phyloP scores from a whole-genome alignment of 1,140 invertebrate species.

The Zeugodacus cucurbitae region DNA sequence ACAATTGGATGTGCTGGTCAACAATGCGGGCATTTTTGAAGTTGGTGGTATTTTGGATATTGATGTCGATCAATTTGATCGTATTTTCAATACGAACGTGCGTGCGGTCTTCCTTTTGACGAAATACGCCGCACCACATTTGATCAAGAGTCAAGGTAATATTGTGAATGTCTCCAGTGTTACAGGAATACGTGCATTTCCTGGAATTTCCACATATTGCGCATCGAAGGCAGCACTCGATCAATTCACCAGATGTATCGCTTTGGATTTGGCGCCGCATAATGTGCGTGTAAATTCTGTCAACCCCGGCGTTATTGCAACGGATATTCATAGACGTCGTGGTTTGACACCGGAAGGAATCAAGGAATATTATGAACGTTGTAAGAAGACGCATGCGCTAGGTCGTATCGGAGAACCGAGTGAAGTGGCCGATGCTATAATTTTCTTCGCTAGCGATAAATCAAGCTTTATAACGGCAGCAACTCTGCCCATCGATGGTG shows the following conservation, averaged over 20 bases:
- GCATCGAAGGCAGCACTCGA: slow-evolving; percentile 86
- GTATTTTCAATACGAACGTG: slow-evolving; percentile 79
- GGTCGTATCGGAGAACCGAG: slow-evolving; percentile 74
- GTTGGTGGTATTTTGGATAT: slow-evolving; percentile 79
- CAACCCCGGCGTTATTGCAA: slow-evolving; percentile 80
- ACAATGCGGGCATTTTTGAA: slow-evolving; percentile 82
- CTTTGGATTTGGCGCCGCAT: slow-evolving; percentile 73
- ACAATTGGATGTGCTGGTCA: slow-evolving; percentile 77
- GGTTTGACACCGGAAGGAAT: slow-evolving; percentile 79
- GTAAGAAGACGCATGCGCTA: slow-evolving; percentile 80
- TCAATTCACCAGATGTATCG: slow-evolving; percentile 80
- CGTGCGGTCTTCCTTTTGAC: slow-evolving; percentile 80
- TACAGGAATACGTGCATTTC: slow-evolving; percentile 74
- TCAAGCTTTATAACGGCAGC: slow-evolving; percentile 85
- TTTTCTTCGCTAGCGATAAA: slow-evolving; percentile 81
- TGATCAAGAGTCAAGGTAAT: slow-evolving; percentile 78
- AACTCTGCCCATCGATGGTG: slow-evolving; percentile 83
- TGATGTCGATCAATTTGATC: slow-evolving; percentile 78
- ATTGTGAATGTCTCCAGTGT: slow-evolving; percentile 87
- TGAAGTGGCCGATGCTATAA: slow-evolving; percentile 84
- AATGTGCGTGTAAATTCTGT: slow-evolving; percentile 80
- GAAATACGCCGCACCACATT: slow-evolving; percentile 78
- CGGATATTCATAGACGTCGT: slow-evolving; percentile 78
- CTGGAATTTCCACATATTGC: slow-evolving; percentile 75
- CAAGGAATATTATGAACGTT: slow-evolving; percentile 76